These are phyloP conservation scores for Cerceris rybyensis DNA, from an alignment of 2,888 invertebrate genomes.

Conservation along the genomic window DNA sequence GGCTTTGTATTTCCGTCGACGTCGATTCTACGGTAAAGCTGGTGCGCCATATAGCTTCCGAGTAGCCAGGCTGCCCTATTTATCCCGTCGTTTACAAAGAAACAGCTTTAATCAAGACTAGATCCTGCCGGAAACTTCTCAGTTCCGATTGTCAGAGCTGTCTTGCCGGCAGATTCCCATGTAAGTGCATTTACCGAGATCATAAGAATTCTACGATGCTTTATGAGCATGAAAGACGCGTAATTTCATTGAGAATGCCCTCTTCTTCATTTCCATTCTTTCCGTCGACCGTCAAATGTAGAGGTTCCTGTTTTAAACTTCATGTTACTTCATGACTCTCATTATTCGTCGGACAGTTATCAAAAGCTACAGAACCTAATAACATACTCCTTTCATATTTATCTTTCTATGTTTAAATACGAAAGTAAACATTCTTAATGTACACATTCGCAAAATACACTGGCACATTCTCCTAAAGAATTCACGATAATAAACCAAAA, in stretches of 20 bases:
- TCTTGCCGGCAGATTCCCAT: background rate
- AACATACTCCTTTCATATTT: too few species aligned
- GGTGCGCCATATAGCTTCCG: slow-evolving; percentile 10
- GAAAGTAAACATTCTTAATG: too few species aligned
- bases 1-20: slow-evolving; percentile 12
- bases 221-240: background rate
- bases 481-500: too few species aligned
- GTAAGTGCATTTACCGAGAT: background rate
- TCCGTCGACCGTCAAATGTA: background rate
- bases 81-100: background rate
- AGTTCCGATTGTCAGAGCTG: slow-evolving; percentile 21
- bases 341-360: background rate
- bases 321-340: background rate
- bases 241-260: background rate
- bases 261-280: background rate
- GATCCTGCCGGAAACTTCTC: background rate
- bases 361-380: too few species aligned
- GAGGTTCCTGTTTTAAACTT: background rate
- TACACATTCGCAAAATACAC: too few species aligned
- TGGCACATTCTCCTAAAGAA: too few species aligned
- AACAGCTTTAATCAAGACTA: background rate
- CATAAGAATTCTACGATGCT: too few species aligned
- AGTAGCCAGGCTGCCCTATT: slow-evolving; percentile 14
- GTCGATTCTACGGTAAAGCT: background rate
- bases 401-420: too few species aligned